Evolutionary conservation across 2,113 vertebrate genomes (phyloP).

Genomic region (Pelodiscus sinensis): DNA sequence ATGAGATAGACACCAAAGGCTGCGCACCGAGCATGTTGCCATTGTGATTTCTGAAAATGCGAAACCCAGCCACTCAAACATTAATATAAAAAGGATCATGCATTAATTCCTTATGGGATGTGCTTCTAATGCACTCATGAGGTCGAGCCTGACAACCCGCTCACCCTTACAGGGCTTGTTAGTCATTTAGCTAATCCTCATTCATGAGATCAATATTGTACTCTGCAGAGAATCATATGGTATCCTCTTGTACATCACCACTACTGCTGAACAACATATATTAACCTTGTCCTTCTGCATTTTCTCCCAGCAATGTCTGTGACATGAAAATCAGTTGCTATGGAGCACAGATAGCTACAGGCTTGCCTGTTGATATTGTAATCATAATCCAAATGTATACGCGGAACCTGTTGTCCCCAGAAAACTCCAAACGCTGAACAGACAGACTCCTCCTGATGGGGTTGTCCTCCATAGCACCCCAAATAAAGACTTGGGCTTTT

Average conservation of each 20-base stretch:
- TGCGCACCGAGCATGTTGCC: neutral
- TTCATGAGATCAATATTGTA: rapidly evolving
- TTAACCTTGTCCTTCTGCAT: neutral
- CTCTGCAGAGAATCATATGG: rapidly evolving
- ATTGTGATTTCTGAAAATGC: rapidly evolving
- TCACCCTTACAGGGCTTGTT: rapidly evolving
- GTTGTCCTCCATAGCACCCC: neutral
- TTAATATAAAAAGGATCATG: rapidly evolving
- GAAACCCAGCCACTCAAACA: neutral
- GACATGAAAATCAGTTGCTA: constrained; percentile 37
- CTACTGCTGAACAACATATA: rapidly evolving
- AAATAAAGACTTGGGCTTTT: neutral
- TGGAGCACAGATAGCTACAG: constrained; percentile 7
- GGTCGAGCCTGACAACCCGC: rapidly evolving
- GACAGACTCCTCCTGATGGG: neutral
- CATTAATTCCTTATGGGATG: neutral
- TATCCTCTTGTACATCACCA: rapidly evolving
- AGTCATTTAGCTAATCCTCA: neutral
- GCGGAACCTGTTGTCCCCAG: rapidly evolving
- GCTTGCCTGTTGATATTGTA: neutral
- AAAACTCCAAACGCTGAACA: rapidly evolving
- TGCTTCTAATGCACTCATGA: rapidly evolving
- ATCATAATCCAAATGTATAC: neutral
- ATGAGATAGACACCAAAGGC: rapidly evolving
- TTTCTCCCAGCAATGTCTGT: neutral